Percentiles rank a stretch among this genome's conserved stretches.
These are phyloP conservation scores for crab-eating macaque (Macaca fascicularis) DNA, from an alignment of 2,113 vertebrate genomes.

Conservation along the genomic window DNA sequence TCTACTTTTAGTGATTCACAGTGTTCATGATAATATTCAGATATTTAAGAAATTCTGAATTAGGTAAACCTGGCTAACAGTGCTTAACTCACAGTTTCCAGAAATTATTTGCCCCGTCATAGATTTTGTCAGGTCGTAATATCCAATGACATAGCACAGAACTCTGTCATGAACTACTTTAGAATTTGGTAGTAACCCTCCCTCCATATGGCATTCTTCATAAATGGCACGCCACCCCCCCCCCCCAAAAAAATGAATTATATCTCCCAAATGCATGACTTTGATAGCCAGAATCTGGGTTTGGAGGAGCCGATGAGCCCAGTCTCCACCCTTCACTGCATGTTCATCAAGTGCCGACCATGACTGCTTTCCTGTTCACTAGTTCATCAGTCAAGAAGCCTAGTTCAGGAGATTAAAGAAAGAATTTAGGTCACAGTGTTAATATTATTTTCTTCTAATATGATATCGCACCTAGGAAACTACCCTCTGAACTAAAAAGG, in stretches of 20 bases:
- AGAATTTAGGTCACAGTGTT: neutral
- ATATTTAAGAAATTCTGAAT: neutral
- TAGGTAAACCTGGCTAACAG: neutral
- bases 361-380: neutral
- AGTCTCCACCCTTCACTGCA: neutral
- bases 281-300: neutral
- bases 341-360: accelerated
- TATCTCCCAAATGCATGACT: neutral
- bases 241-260: neutral
- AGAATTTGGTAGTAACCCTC: neutral
- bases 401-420: neutral
- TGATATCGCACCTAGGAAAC: neutral
- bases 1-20: neutral
- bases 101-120: neutral
- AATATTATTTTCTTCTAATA: neutral
- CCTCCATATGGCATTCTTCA: neutral
- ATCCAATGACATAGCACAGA: neutral
- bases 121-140: accelerated
- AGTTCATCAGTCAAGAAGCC: neutral
- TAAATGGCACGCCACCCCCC: neutral
- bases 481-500: neutral
- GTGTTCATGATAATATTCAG: neutral
- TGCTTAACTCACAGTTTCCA: neutral
- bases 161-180: neutral
- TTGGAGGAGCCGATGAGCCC: neutral